Base-by-base conservation (phyloP, 2,888 invertebrate genomes). In the Tuta absoluta region DNA sequence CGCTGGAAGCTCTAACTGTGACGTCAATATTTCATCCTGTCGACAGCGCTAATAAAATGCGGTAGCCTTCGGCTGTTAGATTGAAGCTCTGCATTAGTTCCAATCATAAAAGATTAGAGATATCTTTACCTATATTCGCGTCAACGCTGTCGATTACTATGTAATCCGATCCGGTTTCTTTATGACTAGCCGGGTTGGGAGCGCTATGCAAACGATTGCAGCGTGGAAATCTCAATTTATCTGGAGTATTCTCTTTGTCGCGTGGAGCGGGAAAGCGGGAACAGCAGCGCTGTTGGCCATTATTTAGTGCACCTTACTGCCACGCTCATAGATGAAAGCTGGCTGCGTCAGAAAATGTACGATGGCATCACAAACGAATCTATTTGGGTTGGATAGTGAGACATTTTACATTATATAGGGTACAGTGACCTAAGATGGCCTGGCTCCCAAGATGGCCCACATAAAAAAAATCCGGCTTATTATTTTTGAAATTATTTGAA, bases 231-330 rank as follows among this genome's bases (percentile, higher is more conserved):
- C 53, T 56, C 53, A 56, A 24, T 56, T 56, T 56, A 56, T 56
- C 53, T 56, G 53, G 21, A 24, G n/a, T n/a, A 24, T 56, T 56
- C 24, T 24, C 53, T 28, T 28, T 23, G 45, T 45, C 45, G n/a
- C n/a, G 5, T 7, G 3, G n/a, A 45, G n/a, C 45, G n/a, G 45
- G n/a, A 33, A 33, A 33, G 45, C 45, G n/a, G 45, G 45, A 33
- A 17, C 49, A 21, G 19, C 48, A 10, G n/a, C 21, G 49, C 21
- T 19, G 49, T 0, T 10, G n/a, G 28, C 19, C 77, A 79, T 79
- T 80, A 84, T 80, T 81, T 82, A 67, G 71, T 72, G 70, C 78
- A 80, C 82, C 76, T 80, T 79, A 83, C 75, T 71, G 24, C 56
- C 8, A 1, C 24, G 28, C 17, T 33, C 10, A 33, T 33, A 33